A percentile compares a stretch with the other conserved stretches of the same genome.
These are phyloP conservation scores for Eucidaris tribuloides DNA, from an alignment of 35 echinoderm and acorn worm species.

Conservation along the genomic window DNA sequence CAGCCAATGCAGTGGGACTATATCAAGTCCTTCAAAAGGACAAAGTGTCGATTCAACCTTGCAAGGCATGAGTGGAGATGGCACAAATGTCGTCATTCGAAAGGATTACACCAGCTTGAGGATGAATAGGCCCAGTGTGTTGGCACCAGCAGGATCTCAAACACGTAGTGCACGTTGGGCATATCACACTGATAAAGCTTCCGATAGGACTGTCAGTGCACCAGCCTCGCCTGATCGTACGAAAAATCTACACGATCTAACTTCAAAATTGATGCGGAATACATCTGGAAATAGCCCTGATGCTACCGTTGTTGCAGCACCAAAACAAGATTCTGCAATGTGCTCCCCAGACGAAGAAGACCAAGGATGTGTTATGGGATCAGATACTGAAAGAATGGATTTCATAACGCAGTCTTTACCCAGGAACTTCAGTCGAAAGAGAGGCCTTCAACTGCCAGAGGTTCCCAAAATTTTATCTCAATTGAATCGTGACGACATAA, in stretches of 20 bases:
- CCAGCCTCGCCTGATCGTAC: conserved; percentile 50
- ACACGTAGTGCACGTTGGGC: conserved; percentile 1
- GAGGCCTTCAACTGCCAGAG: conserved; percentile 43
- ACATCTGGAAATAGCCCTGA: background rate
- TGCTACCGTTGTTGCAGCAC: conserved; percentile 3
- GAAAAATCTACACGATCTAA: conserved; percentile 48
- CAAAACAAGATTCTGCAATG: conserved; percentile 14
- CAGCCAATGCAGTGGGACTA: background rate
- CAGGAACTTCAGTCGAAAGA: conserved; percentile 8
- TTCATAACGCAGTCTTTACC: conserved; percentile 1
- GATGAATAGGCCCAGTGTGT: conserved; percentile 29
- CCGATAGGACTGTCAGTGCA: conserved; percentile 24
- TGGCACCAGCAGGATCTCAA: background rate
- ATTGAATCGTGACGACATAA: conserved; percentile 21
- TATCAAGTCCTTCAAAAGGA: background rate
- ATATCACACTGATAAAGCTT: conserved; percentile 16
- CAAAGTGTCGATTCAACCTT: background rate
- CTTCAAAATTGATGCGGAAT: conserved; percentile 32
- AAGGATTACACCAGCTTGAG: conserved; percentile 56
- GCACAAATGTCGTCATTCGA: conserved; percentile 37
- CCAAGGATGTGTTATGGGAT: conserved; percentile 49
- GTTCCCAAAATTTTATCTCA: conserved; percentile 32
- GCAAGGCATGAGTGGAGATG: conserved; percentile 17
- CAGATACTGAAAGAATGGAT: conserved; percentile 33
- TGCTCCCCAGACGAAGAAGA: conserved; percentile 51